A percentile compares a stretch with the other conserved stretches of the same genome.
Conservation (phyloP, 2,113 vertebrate species). For the Smithornis capensis region DNA sequence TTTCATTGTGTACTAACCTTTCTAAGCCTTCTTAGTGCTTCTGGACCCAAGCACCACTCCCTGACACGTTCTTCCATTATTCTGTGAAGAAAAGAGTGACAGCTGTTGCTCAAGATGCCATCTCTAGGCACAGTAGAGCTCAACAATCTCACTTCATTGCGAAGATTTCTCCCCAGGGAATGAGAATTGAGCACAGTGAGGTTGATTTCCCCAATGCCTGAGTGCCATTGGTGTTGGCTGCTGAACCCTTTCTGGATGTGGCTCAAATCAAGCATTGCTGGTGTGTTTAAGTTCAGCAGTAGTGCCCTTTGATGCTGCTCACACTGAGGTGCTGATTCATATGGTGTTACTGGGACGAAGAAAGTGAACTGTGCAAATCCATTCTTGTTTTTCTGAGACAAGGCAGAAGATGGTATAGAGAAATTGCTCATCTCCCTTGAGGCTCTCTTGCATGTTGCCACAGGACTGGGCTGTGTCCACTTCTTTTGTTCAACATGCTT, state of each 20-base stretch:
- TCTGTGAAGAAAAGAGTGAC: neutral
- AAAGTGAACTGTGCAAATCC: conserved; percentile 30
- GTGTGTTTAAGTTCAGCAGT: neutral
- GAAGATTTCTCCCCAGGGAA: neutral
- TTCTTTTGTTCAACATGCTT: neutral
- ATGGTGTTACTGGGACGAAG: neutral
- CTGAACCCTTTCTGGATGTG: neutral
- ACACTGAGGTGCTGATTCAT: neutral
- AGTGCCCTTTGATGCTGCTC: neutral
- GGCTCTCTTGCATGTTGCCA: conserved; percentile 13
- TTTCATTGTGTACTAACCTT: neutral
- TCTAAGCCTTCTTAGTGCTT: neutral
- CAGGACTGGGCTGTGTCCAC: conserved; percentile 16
- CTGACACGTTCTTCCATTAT: neutral
- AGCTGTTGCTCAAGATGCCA: neutral
- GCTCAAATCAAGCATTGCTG: neutral
- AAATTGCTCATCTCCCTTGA: conserved; percentile 49
- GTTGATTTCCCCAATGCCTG: neutral
- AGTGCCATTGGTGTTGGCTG: neutral
- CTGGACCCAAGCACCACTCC: neutral
- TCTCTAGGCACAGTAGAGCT: neutral
- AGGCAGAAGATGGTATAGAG: neutral
- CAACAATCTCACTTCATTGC: neutral
- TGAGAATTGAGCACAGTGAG: neutral
- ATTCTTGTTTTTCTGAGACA: conserved; percentile 12